Evolutionary conservation across 2,113 vertebrate species (phyloP).

Genomic region (Mandrillus leucophaeus): DNA sequence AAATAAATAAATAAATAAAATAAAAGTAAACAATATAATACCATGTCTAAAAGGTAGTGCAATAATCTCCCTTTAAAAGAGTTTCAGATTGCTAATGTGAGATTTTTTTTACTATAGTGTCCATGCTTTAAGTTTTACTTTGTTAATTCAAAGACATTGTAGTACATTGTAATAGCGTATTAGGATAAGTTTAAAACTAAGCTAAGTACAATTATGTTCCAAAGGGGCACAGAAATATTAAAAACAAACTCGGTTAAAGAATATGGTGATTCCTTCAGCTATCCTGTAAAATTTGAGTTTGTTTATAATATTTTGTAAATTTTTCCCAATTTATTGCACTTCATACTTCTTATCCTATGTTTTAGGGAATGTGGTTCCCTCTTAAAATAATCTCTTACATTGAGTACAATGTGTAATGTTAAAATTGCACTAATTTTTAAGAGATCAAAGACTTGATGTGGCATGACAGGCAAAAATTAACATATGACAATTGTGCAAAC

Average conservation of each 20-base stretch:
- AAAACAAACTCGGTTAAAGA: background rate
- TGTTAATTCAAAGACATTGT: background rate
- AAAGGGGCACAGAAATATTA: slow-evolving; percentile 13
- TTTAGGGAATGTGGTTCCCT: background rate
- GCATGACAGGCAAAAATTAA: background rate
- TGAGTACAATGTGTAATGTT: background rate
- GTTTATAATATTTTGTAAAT: background rate
- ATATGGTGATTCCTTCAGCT: background rate
- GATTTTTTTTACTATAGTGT: background rate
- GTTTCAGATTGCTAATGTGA: background rate
- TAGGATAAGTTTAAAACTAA: background rate
- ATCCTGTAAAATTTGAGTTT: background rate
- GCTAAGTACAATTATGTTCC: background rate
- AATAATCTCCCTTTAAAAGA: background rate
- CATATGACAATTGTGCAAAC: background rate
- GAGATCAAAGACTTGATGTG: background rate
- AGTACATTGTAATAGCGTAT: background rate
- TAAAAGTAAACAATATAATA: background rate
- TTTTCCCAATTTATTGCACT: background rate
- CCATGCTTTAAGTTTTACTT: background rate
- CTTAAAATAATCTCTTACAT: background rate
- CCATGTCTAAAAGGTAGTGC: background rate
- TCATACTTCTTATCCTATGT: background rate
- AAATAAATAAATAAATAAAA: background rate
- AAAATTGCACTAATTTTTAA: background rate